Evolutionary conservation across 2,888 invertebrate species (phyloP).

Genomic region (Chouioia cunea): DNA sequence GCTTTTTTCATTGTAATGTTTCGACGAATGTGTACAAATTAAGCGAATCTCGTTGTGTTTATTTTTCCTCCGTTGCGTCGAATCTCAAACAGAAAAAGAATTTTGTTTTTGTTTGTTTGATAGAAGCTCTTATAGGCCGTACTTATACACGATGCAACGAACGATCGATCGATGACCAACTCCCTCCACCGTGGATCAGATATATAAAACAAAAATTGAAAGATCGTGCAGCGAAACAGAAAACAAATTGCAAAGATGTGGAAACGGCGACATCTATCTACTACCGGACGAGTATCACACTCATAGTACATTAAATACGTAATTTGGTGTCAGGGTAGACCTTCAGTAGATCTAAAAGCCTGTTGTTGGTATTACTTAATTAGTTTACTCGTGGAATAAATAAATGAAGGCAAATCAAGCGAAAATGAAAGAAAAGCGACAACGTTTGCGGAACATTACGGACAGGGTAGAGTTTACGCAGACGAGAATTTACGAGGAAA

Average conservation of each 20-base stretch:
- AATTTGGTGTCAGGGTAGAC: conserved; percentile 89
- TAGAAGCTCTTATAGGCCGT: conserved; percentile 20
- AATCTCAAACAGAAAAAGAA: not conserved
- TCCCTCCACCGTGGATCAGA: conserved; percentile 30
- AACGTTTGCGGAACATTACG: conserved; percentile 28
- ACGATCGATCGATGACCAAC: conserved; percentile 31
- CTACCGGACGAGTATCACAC: conserved; percentile 72
- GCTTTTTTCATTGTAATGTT: conserved; percentile 17
- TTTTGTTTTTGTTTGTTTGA: not conserved
- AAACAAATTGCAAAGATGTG: conserved; percentile 41
- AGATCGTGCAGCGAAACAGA: conserved; percentile 14
- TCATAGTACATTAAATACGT: conserved; percentile 85
- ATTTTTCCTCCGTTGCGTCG: conserved; percentile 11
- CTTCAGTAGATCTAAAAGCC: conserved; percentile 66
- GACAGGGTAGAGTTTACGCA: conserved; percentile 42
- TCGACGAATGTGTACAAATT: conserved; percentile 1
- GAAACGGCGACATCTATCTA: conserved; percentile 44
- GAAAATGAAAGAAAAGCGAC: conserved; percentile 32
- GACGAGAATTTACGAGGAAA: conserved; percentile 45
- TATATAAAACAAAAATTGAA: not conserved
- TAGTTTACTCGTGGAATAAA: conserved; percentile 49
- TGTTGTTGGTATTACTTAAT: conserved; percentile 66
- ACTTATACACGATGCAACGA: conserved; percentile 45
- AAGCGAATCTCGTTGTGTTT: conserved; percentile 5
- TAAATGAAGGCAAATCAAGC: conserved; percentile 25